Conservation (phyloP, 1,140 invertebrate genomes). For the Ridgeia piscesae region DNA sequence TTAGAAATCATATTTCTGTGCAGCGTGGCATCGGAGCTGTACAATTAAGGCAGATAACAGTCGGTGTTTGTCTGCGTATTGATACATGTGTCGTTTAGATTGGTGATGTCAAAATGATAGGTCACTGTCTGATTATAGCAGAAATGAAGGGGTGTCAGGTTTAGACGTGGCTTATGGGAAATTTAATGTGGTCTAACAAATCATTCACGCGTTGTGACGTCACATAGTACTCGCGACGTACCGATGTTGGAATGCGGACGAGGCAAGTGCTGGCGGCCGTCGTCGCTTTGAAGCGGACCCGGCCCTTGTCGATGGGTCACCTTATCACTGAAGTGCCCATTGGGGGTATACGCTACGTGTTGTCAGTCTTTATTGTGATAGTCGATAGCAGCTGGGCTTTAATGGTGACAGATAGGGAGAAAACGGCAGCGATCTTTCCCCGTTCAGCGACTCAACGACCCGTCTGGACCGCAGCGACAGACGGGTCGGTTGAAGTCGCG, state of each 20-base stretch:
- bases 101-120: too few species aligned
- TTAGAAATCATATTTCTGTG: too few species aligned
- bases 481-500: neutral
- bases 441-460: neutral
- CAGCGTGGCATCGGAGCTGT: too few species aligned
- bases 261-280: neutral
- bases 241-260: neutral
- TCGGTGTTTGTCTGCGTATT: too few species aligned
- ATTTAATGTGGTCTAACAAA: too few species aligned
- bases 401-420: neutral
- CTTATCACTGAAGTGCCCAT: neutral
- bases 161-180: too few species aligned
- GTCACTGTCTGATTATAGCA: too few species aligned
- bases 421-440: neutral
- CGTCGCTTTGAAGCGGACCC: neutral
- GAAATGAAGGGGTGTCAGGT: too few species aligned
- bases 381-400: neutral
- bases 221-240: neutral
- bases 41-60: too few species aligned
- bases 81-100: too few species aligned
- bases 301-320: neutral
- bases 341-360: neutral
- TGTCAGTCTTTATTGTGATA: neutral
- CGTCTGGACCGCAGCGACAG: neutral
- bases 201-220: neutral